These are phyloP conservation scores for Agriopis leucophaearia DNA, from an alignment of 2,888 invertebrate genomes.

Conservation along the genomic window DNA sequence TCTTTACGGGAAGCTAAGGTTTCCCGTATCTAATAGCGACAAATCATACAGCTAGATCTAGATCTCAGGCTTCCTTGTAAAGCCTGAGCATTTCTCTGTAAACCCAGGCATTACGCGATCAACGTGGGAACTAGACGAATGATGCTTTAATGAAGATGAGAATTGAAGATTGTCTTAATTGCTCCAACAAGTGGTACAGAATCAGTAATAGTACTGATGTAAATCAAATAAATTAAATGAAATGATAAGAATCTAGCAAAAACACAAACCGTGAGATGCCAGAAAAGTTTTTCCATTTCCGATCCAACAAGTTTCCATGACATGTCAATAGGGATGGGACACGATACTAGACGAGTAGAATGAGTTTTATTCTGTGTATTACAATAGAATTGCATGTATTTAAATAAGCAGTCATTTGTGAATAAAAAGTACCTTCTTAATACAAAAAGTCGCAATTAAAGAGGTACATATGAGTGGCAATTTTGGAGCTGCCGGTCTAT, in stretches of 20 bases:
- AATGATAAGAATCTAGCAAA: neutral
- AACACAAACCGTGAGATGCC: too few relatives aligned
- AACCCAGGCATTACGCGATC: conserved; percentile 45
- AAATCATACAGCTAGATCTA: conserved; percentile 26
- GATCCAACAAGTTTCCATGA: too few relatives aligned
- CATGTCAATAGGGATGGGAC: too few relatives aligned
- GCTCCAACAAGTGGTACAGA: neutral
- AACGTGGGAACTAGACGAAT: conserved; percentile 49
- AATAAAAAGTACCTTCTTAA: too few relatives aligned
- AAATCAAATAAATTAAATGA: neutral
- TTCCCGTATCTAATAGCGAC: conserved; percentile 7
- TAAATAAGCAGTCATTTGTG: too few relatives aligned
- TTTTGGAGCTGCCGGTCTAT: too few relatives aligned
- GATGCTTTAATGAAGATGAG: conserved; percentile 16
- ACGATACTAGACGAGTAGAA: too few relatives aligned
- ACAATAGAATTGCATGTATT: too few relatives aligned
- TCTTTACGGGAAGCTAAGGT: neutral
- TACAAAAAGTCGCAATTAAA: too few relatives aligned
- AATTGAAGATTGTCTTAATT: neutral
- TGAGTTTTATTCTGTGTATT: too few relatives aligned
- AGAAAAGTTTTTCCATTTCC: too few relatives aligned
- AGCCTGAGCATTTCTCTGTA: conserved; percentile 32
- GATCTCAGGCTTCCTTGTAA: conserved; percentile 28
- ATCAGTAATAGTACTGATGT: neutral
- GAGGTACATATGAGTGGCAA: too few relatives aligned